These are phyloP conservation scores for Panulirus ornatus DNA, from an alignment of 1,140 invertebrate species.

Conservation along the genomic window DNA sequence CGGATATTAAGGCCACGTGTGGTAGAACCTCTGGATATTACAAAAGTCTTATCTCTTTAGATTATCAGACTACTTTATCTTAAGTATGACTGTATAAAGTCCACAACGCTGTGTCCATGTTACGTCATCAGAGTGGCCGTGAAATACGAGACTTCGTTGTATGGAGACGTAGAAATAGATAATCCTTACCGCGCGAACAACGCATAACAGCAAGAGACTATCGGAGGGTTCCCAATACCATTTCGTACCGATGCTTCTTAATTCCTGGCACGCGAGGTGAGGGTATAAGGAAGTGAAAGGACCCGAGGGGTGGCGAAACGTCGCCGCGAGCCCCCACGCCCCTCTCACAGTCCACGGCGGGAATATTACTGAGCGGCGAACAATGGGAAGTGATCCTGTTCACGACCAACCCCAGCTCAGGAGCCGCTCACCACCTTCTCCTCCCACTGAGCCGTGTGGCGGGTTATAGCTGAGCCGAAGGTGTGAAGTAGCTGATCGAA, in stretches of 20 bases:
- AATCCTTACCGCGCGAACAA: too few relatives aligned
- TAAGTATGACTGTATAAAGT: background rate
- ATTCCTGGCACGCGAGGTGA: background rate
- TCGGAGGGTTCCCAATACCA: background rate
- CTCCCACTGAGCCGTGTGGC: too few relatives aligned
- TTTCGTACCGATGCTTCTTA: background rate
- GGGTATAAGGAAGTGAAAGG: constrained; percentile 22
- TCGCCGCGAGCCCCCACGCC: background rate
- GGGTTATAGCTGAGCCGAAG: too few relatives aligned
- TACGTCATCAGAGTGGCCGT: background rate
- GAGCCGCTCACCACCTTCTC: too few relatives aligned
- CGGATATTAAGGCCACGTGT: constrained; percentile 9
- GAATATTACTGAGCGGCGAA: too few relatives aligned
- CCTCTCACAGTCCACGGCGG: background rate
- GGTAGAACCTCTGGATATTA: background rate
- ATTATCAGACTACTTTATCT: background rate
- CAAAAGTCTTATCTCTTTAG: background rate
- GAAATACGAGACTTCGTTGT: background rate
- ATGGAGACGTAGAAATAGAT: too few relatives aligned
- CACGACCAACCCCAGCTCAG: too few relatives aligned
- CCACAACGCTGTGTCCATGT: background rate
- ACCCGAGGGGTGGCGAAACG: background rate
- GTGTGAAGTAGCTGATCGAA: too few relatives aligned
- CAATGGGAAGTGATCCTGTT: too few relatives aligned
- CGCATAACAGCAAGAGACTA: too few relatives aligned